Evolutionary conservation across 1,140 invertebrate genomes (phyloP).

Genomic region (Drosophila ficusphila): DNA sequence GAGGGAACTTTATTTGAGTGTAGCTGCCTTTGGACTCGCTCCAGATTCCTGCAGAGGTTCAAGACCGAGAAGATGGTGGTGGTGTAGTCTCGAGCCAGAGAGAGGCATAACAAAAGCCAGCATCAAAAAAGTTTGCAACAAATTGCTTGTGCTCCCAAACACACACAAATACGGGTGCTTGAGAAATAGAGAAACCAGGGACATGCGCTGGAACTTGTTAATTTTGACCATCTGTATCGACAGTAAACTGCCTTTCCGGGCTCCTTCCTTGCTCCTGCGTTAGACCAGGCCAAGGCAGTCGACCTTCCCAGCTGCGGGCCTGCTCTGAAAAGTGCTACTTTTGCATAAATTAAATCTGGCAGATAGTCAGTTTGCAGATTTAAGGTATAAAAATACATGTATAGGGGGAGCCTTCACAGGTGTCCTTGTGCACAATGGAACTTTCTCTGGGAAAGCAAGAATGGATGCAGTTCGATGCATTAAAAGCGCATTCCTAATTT

Average conservation of each 20-base stretch:
- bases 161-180: conserved; percentile 37
- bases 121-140: conserved; percentile 73
- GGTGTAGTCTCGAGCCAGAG: not conserved
- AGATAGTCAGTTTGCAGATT: conserved; percentile 48
- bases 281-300: not conserved
- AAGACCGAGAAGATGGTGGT: not conserved
- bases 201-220: conserved; percentile 75
- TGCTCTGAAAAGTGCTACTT: conserved; percentile 71
- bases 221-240: conserved; percentile 78
- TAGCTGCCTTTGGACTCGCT: conserved; percentile 41
- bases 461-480: too few relatives aligned
- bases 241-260: conserved; percentile 53
- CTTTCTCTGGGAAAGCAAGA: not conserved
- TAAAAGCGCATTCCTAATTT: conserved; percentile 55
- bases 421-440: conserved; percentile 14
- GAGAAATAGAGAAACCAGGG: conserved; percentile 15
- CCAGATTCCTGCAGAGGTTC: conserved; percentile 28
- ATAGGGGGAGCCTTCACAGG: not conserved
- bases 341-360: conserved; percentile 70
- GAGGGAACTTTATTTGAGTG: not conserved
- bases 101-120: conserved; percentile 56
- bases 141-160: conserved; percentile 75
- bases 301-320: too few relatives aligned
- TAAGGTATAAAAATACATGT: not conserved
- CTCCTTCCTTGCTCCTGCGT: not conserved